Conservation (phyloP, 2,797 vertebrate genomes). For the Falco biarmicus region DNA sequence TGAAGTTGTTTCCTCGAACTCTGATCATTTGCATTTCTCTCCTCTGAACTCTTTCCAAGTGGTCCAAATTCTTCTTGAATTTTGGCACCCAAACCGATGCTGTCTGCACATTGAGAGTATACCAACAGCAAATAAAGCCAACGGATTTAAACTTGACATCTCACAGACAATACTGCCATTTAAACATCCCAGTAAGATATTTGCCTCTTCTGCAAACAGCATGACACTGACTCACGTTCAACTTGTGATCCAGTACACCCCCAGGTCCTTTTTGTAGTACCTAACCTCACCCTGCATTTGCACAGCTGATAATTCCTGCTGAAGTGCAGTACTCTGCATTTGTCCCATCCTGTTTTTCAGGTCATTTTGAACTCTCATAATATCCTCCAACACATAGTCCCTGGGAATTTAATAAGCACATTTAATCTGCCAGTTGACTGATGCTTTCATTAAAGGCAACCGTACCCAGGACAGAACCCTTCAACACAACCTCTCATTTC, state of each 20-base stretch:
- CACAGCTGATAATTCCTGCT: conserved; percentile 17
- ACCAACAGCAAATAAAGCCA: not conserved
- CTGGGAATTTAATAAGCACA: conserved; percentile 19
- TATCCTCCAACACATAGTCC: not conserved
- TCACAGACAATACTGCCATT: not conserved
- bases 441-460: conserved; percentile 19
- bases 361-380: not conserved
- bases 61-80: conserved; percentile 16
- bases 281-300: conserved; percentile 11
- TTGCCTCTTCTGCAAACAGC: conserved; percentile 41
- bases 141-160: not conserved
- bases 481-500: not conserved
- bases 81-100: conserved; percentile 16
- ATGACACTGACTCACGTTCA: conserved; percentile 65
- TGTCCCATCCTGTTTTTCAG: not conserved
- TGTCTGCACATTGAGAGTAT: not conserved
- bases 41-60: conserved; percentile 46
- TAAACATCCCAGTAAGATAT: conserved; percentile 23
- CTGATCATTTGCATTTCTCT: not conserved
- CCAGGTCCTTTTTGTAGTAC: conserved; percentile 52
- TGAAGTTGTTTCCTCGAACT: conserved; percentile 17
- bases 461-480: not conserved
- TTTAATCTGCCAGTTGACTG: conserved; percentile 10
- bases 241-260: conserved; percentile 66
- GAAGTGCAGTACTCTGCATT: not conserved